These are phyloP conservation scores for Phalanger gymnotis DNA, from an alignment of 2,797 vertebrate species.

Conservation along the genomic window DNA sequence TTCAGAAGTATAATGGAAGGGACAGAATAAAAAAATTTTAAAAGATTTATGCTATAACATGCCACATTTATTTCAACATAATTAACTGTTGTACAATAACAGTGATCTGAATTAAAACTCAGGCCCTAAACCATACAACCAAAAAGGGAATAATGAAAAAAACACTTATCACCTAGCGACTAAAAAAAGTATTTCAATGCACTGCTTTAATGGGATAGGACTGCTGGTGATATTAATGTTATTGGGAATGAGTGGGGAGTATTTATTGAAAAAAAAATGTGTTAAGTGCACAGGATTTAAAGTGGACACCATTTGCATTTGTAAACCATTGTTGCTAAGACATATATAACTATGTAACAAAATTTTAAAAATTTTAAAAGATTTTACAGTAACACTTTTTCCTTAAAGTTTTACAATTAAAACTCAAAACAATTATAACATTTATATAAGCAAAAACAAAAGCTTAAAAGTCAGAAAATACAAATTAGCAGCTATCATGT, in stretches of 20 bases:
- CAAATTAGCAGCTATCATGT: neutral
- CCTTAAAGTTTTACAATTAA: constrained; percentile 19
- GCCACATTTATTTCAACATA: neutral
- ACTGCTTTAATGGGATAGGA: neutral
- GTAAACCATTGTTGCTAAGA: constrained; percentile 21
- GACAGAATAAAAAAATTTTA: neutral
- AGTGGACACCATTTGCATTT: neutral
- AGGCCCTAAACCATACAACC: neutral
- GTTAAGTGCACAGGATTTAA: neutral
- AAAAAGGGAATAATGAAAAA: neutral
- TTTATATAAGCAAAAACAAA: constrained; percentile 47
- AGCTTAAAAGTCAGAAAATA: neutral
- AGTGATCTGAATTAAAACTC: neutral
- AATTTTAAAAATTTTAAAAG: neutral
- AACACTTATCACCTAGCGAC: neutral
- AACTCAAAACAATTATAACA: constrained; percentile 50
- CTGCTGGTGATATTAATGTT: neutral
- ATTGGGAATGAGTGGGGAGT: neutral
- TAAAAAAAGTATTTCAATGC: neutral
- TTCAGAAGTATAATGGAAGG: neutral
- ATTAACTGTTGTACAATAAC: neutral
- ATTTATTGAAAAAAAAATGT: neutral
- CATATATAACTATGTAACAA: neutral
- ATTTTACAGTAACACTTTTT: neutral
- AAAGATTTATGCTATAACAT: neutral